Evolutionary conservation across 2,113 vertebrate species (phyloP).

Genomic region (Syrmaticus mikado): DNA sequence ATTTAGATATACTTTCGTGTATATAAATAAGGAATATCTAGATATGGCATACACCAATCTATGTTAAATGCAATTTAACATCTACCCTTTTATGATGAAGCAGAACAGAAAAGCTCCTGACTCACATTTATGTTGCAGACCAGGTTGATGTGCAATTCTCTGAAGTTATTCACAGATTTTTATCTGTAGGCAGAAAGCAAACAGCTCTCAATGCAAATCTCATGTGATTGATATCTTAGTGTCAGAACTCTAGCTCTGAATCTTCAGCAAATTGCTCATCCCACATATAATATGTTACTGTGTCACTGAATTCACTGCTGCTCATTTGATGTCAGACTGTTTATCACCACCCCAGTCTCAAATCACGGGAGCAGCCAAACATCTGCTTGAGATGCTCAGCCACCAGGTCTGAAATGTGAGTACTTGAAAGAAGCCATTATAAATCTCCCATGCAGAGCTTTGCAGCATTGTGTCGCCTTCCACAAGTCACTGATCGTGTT

Average conservation of each 20-base stretch:
- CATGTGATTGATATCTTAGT: neutral
- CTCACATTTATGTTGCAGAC: neutral
- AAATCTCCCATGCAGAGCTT: neutral
- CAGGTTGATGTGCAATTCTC: neutral
- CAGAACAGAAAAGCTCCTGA: neutral
- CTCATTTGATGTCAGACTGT: neutral
- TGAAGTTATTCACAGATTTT: neutral
- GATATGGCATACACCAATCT: neutral
- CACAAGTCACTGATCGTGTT: neutral
- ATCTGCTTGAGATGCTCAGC: neutral
- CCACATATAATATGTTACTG: neutral
- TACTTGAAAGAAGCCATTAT: neutral
- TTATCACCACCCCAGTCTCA: neutral
- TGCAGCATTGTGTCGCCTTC: neutral
- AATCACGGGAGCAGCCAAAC: conserved; percentile 11
- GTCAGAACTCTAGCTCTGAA: neutral
- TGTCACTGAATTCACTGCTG: neutral
- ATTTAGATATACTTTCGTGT: neutral
- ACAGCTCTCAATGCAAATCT: neutral
- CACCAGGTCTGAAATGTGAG: neutral
- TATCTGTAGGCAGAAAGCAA: conserved; percentile 18
- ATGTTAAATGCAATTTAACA: neutral
- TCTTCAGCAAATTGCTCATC: conserved; percentile 4
- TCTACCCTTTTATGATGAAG: neutral
- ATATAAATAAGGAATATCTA: neutral